phyloP scores from a whole-genome alignment of 2,113 vertebrate genomes.

The Alectura lathami region DNA sequence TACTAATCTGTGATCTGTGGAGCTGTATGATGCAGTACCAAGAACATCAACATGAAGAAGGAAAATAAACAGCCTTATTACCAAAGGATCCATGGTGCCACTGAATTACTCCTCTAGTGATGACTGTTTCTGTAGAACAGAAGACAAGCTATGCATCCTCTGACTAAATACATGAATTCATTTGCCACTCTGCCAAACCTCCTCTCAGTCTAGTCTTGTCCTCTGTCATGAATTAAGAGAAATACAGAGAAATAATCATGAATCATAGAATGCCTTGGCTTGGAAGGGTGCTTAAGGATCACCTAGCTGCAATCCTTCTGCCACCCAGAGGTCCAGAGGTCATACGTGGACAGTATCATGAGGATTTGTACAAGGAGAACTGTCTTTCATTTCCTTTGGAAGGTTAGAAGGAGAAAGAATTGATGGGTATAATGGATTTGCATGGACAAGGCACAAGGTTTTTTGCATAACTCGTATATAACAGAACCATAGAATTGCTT shows the following conservation, averaged over 20 bases:
- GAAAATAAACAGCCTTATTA: slow-evolving; percentile 28
- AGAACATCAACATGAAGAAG: slow-evolving; percentile 13
- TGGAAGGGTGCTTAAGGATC: neutral
- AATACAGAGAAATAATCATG: neutral
- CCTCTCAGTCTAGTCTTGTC: neutral
- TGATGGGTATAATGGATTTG: neutral
- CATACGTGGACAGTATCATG: neutral
- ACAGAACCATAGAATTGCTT: neutral
- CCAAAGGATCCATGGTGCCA: neutral
- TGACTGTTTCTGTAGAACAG: neutral
- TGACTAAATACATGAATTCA: neutral
- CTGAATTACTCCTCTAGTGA: neutral
- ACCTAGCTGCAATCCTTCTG: no score
- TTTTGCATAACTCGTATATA: neutral
- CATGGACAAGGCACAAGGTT: neutral
- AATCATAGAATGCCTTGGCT: neutral
- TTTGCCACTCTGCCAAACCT: neutral
- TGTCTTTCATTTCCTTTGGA: neutral
- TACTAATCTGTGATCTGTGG: slow-evolving; percentile 3
- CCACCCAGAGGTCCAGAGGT: neutral
- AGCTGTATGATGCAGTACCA: neutral
- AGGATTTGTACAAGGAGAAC: neutral
- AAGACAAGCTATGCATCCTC: neutral
- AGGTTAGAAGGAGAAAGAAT: neutral
- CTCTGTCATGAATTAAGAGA: neutral